Evolutionary conservation across 2,797 vertebrate genomes (phyloP), one percentile per base, ranked within the genome.

Genomic region (Takifugu rubripes): DNA sequence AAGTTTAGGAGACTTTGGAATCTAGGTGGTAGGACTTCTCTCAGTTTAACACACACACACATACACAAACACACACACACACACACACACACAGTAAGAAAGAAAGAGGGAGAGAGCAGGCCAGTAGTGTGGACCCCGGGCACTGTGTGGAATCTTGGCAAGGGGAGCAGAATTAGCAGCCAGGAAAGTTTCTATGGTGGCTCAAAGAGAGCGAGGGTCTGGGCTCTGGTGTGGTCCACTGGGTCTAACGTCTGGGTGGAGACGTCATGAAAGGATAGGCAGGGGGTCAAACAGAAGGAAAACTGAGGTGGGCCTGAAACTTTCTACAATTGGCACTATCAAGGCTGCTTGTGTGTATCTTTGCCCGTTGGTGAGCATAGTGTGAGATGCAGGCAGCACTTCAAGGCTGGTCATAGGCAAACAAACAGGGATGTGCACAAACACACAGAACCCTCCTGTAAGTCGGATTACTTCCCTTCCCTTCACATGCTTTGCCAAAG

Each of bases 171-270:
- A 69, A 68, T 72, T 72, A 61, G 73, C 72, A 78, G 88, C 89
- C 88, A 90, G 87, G 87, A 89, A 86, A 89, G 83, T 84, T 85
- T 88, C 77, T 79, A 80, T 84, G 83, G 83, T 80, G 78, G 75
- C 59, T 79, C 67, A 79, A 71, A 77, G 72, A 77, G 63, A 82
- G 73, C 78, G 78, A 55, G 77, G 61, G 79, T 73, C 61, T 61
- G 16, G 68, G 69, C 73, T 82, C 77, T 85, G 72, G 86, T 88
- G 85, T 85, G 84, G 85, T 87, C 86, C 76, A n/a, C 62, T 49
- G 72, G 69, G 75, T 74, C 68, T 43, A 72, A 81, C 45, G 53
- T 64, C 60, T 77, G 64, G 73, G 70, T 59, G 70, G 69, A 78
- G 70, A 74, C 29, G n/a, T 79, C 59, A 75, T 15, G 54, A 72